phyloP scores from a whole-genome alignment of 2,888 invertebrate genomes.

The Sepiola atlantica region DNA sequence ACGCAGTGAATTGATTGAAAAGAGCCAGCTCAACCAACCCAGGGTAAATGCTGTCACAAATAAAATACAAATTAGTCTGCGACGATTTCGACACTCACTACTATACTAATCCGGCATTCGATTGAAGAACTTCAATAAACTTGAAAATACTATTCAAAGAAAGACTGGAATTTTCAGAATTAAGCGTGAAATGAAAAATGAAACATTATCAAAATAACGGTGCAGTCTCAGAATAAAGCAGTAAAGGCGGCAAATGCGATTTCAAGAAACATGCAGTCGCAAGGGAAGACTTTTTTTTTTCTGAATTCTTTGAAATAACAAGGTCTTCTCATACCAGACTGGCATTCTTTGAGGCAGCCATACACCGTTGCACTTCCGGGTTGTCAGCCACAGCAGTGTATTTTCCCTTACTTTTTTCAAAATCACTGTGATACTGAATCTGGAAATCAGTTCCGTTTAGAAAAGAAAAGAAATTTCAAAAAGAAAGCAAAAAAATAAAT shows the following conservation, averaged over 20 bases:
- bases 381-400: conserved; percentile 98
- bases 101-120: no score
- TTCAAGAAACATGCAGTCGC: background rate
- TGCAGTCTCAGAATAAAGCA: background rate
- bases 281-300: background rate
- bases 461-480: background rate
- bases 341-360: conserved; percentile 95
- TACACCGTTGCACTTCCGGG: conserved; percentile 94
- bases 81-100: no score
- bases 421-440: conserved; percentile 94
- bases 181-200: background rate
- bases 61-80: no score
- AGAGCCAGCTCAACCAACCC: no score
- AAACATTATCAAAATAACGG: background rate
- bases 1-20: no score
- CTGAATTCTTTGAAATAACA: background rate
- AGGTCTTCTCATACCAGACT: conserved; percentile 47
- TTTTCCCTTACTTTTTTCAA: conserved; percentile 77
- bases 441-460: background rate
- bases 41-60: no score
- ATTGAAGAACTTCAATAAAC: background rate
- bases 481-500: background rate
- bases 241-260: background rate
- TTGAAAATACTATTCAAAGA: background rate
- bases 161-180: background rate